phyloP scores from a whole-genome alignment of 2,113 vertebrate species.

The Echinops telfairi region DNA sequence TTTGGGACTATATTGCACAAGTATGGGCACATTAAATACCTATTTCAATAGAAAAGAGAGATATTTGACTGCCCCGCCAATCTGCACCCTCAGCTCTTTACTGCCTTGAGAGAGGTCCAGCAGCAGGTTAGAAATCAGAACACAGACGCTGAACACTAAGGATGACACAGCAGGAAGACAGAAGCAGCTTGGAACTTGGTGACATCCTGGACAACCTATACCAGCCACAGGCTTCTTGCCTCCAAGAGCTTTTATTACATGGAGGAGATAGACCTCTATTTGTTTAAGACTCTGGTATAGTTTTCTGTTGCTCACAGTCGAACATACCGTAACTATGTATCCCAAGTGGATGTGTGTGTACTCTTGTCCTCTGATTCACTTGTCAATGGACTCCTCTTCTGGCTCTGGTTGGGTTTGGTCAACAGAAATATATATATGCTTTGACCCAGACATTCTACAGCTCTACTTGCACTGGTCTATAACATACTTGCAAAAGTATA shows the following conservation, averaged over 20 bases:
- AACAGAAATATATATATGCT: background rate
- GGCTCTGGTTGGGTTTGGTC: background rate
- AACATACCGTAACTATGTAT: background rate
- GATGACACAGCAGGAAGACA: background rate
- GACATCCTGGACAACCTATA: background rate
- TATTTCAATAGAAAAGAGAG: background rate
- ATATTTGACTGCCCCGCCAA: background rate
- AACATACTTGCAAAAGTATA: background rate
- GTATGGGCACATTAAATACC: background rate
- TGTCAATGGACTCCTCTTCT: background rate
- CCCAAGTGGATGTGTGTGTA: too few relatives aligned
- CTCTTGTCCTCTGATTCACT: background rate
- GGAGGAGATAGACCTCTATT: background rate
- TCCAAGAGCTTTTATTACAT: too few relatives aligned
- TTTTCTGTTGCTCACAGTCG: background rate
- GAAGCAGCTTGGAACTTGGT: background rate
- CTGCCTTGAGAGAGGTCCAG: background rate
- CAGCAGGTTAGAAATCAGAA: background rate
- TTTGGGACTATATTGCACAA: too few relatives aligned
- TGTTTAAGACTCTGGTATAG: background rate
- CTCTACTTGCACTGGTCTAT: fast-evolving
- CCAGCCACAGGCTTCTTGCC: too few relatives aligned
- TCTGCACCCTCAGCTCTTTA: background rate
- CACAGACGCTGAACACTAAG: background rate
- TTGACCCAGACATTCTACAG: background rate